Percentiles rank a stretch among this genome's conserved stretches.
Conservation (phyloP, 2,797 vertebrate genomes). For the Pipistrellus pygmaeus region DNA sequence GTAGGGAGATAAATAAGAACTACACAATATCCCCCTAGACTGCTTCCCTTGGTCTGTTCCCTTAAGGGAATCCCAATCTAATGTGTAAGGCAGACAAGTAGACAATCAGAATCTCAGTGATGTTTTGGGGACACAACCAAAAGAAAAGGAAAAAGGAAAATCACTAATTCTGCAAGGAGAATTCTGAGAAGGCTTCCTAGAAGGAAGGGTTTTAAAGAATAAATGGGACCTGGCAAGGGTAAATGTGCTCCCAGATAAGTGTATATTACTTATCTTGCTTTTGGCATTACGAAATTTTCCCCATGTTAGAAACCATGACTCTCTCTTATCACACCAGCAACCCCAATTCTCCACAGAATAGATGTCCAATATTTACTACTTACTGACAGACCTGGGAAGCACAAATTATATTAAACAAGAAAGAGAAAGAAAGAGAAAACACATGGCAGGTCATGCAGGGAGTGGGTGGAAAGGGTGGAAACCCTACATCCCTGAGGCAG, state of each 20-base stretch:
- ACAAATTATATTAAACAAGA: background rate
- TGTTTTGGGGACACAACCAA: background rate
- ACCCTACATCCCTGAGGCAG: background rate
- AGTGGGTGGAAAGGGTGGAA: background rate
- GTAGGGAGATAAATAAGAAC: background rate
- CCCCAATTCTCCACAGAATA: background rate
- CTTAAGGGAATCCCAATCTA: background rate
- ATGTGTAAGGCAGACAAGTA: background rate
- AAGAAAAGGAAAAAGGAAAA: background rate
- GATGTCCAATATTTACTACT: background rate
- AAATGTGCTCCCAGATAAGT: background rate
- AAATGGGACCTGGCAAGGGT: background rate
- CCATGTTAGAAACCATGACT: background rate
- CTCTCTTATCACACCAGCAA: background rate
- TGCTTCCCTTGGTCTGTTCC: background rate
- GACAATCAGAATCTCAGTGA: background rate
- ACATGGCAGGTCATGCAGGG: accelerated
- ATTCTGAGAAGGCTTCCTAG: constrained; percentile 43
- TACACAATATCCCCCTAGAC: background rate
- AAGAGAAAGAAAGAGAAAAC: constrained; percentile 21
- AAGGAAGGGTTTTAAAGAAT: background rate
- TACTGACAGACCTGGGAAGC: background rate
- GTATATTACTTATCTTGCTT: background rate
- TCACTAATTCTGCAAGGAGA: background rate
- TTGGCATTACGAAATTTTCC: background rate